Percentiles rank a stretch among this genome's conserved stretches.
These are phyloP conservation scores for Synanthedon myopaeformis DNA, from an alignment of 2,888 invertebrate genomes.

Conservation along the genomic window DNA sequence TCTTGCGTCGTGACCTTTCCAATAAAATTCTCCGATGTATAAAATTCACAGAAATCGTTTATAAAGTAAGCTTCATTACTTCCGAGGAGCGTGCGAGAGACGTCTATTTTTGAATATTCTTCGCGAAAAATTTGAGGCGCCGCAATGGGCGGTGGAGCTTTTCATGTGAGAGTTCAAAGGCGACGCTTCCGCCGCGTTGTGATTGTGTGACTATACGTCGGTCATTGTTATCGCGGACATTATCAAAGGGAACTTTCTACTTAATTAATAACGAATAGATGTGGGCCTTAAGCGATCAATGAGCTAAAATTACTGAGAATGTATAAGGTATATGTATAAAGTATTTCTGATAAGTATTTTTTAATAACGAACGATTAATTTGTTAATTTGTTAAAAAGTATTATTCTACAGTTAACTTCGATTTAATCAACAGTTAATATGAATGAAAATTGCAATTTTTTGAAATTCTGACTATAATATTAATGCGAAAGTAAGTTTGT, in stretches of 20 bases:
- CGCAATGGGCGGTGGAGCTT: conserved; percentile 14
- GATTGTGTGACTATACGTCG: not conserved
- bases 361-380: too few species aligned
- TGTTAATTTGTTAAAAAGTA: too few species aligned
- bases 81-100: conserved; percentile 24
- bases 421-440: too few species aligned
- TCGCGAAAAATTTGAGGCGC: conserved; percentile 28
- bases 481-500: too few species aligned
- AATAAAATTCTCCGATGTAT: conserved; percentile 45
- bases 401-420: too few species aligned
- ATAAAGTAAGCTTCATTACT: conserved; percentile 55
- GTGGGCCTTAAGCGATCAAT: too few species aligned
- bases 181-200: conserved; percentile 1
- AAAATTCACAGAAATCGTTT: conserved; percentile 49
- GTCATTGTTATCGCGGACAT: not conserved
- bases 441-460: too few species aligned
- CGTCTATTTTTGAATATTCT: conserved; percentile 45
- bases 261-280: too few species aligned
- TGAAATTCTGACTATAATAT: too few species aligned
- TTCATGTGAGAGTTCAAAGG: conserved; percentile 24
- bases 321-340: too few species aligned
- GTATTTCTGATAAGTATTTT: too few species aligned
- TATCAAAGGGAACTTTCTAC: not conserved
- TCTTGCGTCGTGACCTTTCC: conserved; percentile 27
- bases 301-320: too few species aligned